Evolutionary conservation across 2,797 vertebrate genomes (phyloP), one percentile per base, ranked within the genome.

Genomic region (Pyrrhura leucotis): DNA sequence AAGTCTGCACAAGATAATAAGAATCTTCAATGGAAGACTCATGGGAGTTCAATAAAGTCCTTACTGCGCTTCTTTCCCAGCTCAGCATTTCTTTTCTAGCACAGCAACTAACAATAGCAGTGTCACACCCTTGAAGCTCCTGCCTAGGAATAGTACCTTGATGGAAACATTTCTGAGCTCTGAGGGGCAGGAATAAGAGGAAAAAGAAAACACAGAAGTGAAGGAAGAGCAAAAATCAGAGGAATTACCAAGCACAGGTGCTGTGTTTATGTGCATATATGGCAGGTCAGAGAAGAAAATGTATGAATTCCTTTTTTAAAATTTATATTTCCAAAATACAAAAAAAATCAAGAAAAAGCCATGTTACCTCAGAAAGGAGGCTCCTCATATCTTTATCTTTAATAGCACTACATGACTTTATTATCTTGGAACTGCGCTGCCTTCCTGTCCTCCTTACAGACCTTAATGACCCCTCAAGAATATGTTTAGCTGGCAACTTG

Each of bases 1-100:
- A 58, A 95, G 77, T 78, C 91, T 88, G 66, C 71, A 69, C 58
- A 93, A 76, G 88, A 91, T 96, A 96, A 96, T 85, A 92, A 96
- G 95, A 90, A 91, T 84, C 90, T 91, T 95, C 92, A 93, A 47
- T 44, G 62, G 79, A 66, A 96, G 58, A 76, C 89, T 82, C 65
- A 54, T 66, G 95, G 89, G 92, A 92, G 53, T 93, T 93, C 92
- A 95, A 66, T 92, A 87, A 91, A 85, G 87, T 62, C 79, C 87
- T 91, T 50, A 72, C 73, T 56, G 82, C 0, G 13, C 39, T 76
- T 19, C 92, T 89, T 93, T 75, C 82, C 63, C 54, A 45, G 71
- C 88, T 68, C 2, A 13, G 77, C 15, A 9, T 76, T 92, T 89
- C 84, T 82, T 20, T 73, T 73, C 81, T 37, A 71, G 51, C 67